Evolutionary conservation across 2,888 invertebrate genomes (phyloP).

Genomic region (Augiades crinisus): DNA sequence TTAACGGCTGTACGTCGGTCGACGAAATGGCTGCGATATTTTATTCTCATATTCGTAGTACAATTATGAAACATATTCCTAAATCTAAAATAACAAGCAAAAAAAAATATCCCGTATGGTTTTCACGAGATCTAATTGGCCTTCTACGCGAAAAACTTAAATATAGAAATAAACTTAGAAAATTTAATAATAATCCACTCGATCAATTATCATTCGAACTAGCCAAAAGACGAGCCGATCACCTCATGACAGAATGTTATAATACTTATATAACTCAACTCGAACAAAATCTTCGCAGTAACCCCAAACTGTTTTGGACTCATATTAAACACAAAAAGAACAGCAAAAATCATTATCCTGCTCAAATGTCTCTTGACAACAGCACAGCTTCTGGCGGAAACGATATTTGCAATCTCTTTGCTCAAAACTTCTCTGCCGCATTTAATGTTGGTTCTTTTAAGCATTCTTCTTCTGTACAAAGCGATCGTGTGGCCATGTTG

Average conservation of each 20-base stretch:
- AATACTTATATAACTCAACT: neutral
- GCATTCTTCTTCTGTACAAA: neutral
- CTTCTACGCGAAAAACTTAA: neutral
- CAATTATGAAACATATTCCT: neutral
- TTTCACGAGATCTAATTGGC: neutral
- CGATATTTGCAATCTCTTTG: slow-evolving; percentile 8
- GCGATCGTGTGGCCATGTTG: neutral
- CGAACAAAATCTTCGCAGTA: neutral
- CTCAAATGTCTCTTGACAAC: neutral
- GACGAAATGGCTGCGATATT: neutral
- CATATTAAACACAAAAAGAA: neutral
- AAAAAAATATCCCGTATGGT: neutral
- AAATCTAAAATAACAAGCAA: neutral
- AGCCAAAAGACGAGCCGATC: neutral
- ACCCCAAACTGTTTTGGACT: no score
- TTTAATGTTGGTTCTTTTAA: neutral
- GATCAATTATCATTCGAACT: neutral
- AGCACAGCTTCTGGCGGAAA: neutral
- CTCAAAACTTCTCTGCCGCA: neutral
- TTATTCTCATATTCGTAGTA: neutral
- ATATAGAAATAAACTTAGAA: neutral
- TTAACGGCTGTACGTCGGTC: neutral
- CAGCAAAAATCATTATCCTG: neutral
- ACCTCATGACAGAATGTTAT: neutral
- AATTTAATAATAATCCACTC: neutral